Conservation (phyloP, 2,888 invertebrate genomes). For the Eretmocerus hayati region DNA sequence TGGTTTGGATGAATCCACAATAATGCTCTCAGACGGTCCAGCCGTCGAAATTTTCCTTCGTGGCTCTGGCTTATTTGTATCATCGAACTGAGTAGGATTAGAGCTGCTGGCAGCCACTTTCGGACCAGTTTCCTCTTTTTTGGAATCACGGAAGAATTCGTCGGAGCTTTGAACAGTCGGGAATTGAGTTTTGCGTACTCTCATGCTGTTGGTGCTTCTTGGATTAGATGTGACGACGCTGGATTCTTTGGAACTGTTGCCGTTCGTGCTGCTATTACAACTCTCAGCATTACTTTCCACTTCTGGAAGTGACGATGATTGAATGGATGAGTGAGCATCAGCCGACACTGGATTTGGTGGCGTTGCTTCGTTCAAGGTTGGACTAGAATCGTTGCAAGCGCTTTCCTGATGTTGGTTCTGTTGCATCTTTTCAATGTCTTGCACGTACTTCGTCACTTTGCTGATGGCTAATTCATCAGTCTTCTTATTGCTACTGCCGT, state of each 20-base stretch:
- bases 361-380: slow-evolving; percentile 28
- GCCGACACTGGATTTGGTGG: slow-evolving; percentile 24
- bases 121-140: slow-evolving; percentile 8
- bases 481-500: slow-evolving; percentile 26
- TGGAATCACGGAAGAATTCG: not conserved
- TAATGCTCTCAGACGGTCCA: slow-evolving; percentile 11
- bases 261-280: slow-evolving; percentile 19
- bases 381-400: slow-evolving; percentile 27
- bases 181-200: slow-evolving; percentile 32
- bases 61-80: slow-evolving; percentile 14
- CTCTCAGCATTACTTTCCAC: slow-evolving; percentile 26
- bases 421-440: slow-evolving; percentile 51
- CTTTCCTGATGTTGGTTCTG: slow-evolving; percentile 39
- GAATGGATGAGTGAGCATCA: slow-evolving; percentile 23
- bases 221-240: not conserved
- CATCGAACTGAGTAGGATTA: slow-evolving; percentile 24
- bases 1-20: slow-evolving; percentile 24
- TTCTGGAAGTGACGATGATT: slow-evolving; percentile 23
- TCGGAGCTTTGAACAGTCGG: not conserved
- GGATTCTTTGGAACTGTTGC: slow-evolving; percentile 27
- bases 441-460: slow-evolving; percentile 46
- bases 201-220: slow-evolving; percentile 30
- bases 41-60: slow-evolving; percentile 5
- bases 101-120: slow-evolving; percentile 3
- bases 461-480: slow-evolving; percentile 40